phyloP scores from a whole-genome alignment of 2,113 vertebrate genomes.

The Brachyhypopomus gauderio region DNA sequence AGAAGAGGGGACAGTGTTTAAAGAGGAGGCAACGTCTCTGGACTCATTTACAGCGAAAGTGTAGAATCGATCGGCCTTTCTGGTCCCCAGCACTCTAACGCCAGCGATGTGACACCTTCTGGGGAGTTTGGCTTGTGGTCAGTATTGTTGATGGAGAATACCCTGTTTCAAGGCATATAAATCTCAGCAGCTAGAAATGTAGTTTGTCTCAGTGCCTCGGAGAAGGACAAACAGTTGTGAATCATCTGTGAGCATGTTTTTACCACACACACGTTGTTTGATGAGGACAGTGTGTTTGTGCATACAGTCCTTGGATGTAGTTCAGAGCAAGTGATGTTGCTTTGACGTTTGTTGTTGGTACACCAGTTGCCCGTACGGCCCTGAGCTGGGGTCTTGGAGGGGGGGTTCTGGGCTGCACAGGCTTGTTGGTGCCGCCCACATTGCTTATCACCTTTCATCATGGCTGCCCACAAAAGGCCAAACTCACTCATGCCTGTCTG shows the following conservation, averaged over 20 bases:
- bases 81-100: neutral
- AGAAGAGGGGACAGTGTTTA: constrained; percentile 20
- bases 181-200: neutral
- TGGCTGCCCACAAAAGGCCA: constrained; percentile 10
- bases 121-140: constrained; percentile 27
- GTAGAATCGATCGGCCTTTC: constrained; percentile 16
- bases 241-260: neutral
- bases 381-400: neutral
- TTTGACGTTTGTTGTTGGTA: neutral
- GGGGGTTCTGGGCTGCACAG: neutral
- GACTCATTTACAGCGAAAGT: neutral
- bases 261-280: neutral
- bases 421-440: constrained; percentile 3
- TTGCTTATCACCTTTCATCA: constrained; percentile 12
- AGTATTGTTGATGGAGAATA: constrained; percentile 32
- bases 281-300: neutral
- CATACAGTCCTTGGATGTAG: neutral
- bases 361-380: neutral
- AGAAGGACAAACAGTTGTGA: neutral
- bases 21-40: constrained; percentile 23
- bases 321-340: neutral
- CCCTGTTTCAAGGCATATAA: neutral
- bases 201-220: constrained; percentile 10
- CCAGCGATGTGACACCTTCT: neutral
- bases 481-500: constrained; percentile 14